phyloP scores from a whole-genome alignment of 2,888 invertebrate species.

The Dinocampus coccinellae region DNA sequence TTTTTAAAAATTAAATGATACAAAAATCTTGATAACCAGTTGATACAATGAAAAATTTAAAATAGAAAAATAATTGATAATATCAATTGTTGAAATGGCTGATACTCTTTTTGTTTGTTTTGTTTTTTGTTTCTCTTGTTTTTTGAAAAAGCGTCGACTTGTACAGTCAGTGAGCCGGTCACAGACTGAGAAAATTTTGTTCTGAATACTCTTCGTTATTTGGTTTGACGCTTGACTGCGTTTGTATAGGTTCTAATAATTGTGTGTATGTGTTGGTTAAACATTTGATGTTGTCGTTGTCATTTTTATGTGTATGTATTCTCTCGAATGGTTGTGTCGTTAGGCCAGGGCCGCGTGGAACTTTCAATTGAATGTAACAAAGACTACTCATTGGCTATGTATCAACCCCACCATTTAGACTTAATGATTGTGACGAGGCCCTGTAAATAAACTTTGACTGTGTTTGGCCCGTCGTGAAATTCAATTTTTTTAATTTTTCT shows the following conservation, averaged over 20 bases:
- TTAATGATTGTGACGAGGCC: background rate
- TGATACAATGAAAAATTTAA: too few species aligned
- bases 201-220: slow-evolving; percentile 44
- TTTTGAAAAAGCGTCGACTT: slow-evolving; percentile 33
- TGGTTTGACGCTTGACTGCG: slow-evolving; percentile 49
- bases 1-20: too few species aligned
- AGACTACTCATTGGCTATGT: slow-evolving; percentile 3
- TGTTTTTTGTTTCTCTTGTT: too few species aligned
- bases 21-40: too few species aligned
- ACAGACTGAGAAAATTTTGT: slow-evolving; percentile 55
- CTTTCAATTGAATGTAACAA: slow-evolving; percentile 5
- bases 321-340: background rate
- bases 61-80: too few species aligned
- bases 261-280: slow-evolving; percentile 43
- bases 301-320: background rate
- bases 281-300: slow-evolving; percentile 36
- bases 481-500: background rate
- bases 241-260: slow-evolving; percentile 45
- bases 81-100: too few species aligned
- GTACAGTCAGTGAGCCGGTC: slow-evolving; percentile 52
- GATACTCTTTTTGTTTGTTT: too few species aligned
- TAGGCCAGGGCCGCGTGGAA: background rate
- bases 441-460: background rate
- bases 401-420: background rate
- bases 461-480: background rate